Conservation (phyloP, 2,113 vertebrate species). For the Odontesthes bonariensis region DNA sequence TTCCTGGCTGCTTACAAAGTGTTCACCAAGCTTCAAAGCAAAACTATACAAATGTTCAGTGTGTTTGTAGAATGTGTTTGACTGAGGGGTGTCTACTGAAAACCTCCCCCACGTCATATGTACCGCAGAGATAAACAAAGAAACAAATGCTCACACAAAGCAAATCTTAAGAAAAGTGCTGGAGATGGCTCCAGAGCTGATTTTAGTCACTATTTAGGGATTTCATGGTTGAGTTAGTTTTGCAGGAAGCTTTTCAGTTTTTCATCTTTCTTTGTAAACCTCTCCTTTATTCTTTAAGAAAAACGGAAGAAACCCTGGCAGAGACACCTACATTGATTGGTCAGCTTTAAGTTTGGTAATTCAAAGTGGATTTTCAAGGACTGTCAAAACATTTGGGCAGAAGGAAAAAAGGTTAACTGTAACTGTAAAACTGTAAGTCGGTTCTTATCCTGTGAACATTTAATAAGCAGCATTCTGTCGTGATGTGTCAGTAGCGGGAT, state of each 20-base stretch:
- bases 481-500: constrained; percentile 83
- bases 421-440: neutral
- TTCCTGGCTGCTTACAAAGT: neutral
- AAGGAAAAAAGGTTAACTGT: constrained; percentile 11
- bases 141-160: neutral
- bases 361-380: constrained; percentile 25
- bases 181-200: neutral
- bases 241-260: neutral
- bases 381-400: constrained; percentile 9
- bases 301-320: too few species aligned
- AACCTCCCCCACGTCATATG: constrained; percentile 21
- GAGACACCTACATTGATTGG: too few species aligned
- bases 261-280: neutral
- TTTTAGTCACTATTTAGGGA: constrained; percentile 7
- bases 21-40: constrained; percentile 40
- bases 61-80: too few species aligned
- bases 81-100: neutral
- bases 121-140: constrained; percentile 24
- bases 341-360: constrained; percentile 14
- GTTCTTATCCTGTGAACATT: neutral
- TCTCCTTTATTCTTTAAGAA: neutral
- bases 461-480: neutral
- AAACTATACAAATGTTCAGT: constrained; percentile 20
- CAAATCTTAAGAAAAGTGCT: neutral
- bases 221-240: neutral